phyloP scores from a whole-genome alignment of 1,140 invertebrate species.

The Pseudoatta argentina region DNA sequence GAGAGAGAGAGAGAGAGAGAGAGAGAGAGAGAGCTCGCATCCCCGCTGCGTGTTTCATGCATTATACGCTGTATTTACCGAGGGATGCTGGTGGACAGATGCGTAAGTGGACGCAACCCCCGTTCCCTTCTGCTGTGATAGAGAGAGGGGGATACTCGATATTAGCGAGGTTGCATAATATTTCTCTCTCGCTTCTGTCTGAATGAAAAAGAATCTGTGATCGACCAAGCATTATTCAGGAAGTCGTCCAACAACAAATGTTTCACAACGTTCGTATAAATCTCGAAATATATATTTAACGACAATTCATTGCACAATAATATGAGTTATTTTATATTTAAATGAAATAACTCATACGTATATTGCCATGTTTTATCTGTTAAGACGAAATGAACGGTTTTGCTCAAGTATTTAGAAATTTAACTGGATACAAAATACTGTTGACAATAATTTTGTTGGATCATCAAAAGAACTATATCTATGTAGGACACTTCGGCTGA shows the following conservation, averaged over 20 bases:
- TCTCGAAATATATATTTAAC: not conserved
- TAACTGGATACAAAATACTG: no score
- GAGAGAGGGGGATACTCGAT: slow-evolving; percentile 1
- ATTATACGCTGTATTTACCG: slow-evolving; percentile 72
- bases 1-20: slow-evolving; percentile 29
- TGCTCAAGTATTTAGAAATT: no score
- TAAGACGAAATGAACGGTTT: no score
- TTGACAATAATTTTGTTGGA: no score
- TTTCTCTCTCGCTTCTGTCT: slow-evolving; percentile 22
- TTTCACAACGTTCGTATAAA: not conserved
- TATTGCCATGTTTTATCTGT: no score
- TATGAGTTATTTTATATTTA: no score
- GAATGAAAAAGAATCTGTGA: slow-evolving; percentile 38
- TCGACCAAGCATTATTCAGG: slow-evolving; percentile 4
- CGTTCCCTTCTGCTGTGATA: slow-evolving; percentile 26
- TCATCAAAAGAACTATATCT: no score
- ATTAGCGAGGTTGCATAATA: slow-evolving; percentile 30
- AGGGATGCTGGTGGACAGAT: slow-evolving; percentile 85
- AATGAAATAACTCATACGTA: no score
- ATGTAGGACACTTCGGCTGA: no score
- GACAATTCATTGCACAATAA: no score
- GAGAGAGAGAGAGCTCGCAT: slow-evolving; percentile 70
- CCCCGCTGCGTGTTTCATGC: slow-evolving; percentile 76
- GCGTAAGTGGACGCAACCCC: slow-evolving; percentile 82
- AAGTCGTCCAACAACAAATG: slow-evolving; percentile 20